phyloP scores from a whole-genome alignment of 2,113 vertebrate species.

The Symphodus melops region DNA sequence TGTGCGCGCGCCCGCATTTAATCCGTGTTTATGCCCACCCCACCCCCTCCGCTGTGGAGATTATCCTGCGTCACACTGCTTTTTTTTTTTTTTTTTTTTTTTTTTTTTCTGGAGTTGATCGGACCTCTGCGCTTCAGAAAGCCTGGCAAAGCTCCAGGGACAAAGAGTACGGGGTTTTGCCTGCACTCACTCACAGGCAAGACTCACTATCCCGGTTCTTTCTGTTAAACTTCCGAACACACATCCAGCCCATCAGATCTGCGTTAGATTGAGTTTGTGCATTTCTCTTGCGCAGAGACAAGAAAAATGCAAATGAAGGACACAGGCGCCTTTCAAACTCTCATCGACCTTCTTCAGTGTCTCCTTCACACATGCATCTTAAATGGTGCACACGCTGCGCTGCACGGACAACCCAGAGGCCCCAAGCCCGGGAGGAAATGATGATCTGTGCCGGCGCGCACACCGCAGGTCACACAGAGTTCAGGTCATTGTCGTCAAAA shows the following conservation, averaged over 20 bases:
- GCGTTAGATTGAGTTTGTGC: constrained; percentile 4
- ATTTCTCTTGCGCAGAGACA: constrained; percentile 9
- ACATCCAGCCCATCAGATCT: not conserved
- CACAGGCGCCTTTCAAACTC: not conserved
- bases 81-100: constrained; percentile 64
- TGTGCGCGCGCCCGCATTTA: constrained; percentile 58
- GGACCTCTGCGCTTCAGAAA: constrained; percentile 74
- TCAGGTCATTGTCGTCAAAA: constrained; percentile 79
- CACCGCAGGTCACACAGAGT: constrained; percentile 88
- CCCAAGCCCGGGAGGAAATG: constrained; percentile 81
- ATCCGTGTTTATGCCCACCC: constrained; percentile 79
- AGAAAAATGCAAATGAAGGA: not conserved
- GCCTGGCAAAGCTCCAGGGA: constrained; percentile 76
- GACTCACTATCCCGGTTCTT: constrained; percentile 29
- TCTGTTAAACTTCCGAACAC: not conserved
- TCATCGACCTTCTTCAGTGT: not conserved
- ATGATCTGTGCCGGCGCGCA: constrained; percentile 86
- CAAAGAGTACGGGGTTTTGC: constrained; percentile 61
- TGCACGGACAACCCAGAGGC: constrained; percentile 32
- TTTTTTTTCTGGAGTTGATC: constrained; percentile 71
- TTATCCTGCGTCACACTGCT: constrained; percentile 81
- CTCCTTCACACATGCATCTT: not conserved
- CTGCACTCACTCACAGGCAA: constrained; percentile 24
- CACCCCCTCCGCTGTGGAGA: constrained; percentile 80
- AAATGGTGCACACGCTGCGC: constrained; percentile 1